Percentiles rank a stretch among this genome's conserved stretches.
Conservation (phyloP, 2,888 invertebrate species). For the Rhingia campestris region DNA sequence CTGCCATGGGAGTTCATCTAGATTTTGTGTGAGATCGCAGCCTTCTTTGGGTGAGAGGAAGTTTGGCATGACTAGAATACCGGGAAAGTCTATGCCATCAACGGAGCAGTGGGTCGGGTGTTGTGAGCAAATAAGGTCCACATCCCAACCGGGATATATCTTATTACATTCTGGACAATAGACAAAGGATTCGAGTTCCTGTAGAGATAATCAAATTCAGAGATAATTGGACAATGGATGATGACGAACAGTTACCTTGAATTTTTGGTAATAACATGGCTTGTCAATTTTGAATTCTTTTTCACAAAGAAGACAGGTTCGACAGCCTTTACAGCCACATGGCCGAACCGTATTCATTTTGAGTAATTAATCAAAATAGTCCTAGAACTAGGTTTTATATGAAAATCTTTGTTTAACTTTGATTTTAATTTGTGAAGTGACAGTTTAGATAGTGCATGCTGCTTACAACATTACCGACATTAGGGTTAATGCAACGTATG, state of each 20-base stretch:
- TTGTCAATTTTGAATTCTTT: constrained; percentile 84
- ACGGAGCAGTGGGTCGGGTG: constrained; percentile 86
- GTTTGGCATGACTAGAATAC: constrained; percentile 87
- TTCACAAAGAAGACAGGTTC: constrained; percentile 95
- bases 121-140: constrained; percentile 84
- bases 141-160: constrained; percentile 90
- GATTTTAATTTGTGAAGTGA: constrained; percentile 16
- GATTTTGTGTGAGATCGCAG: constrained; percentile 85
- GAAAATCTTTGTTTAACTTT: constrained; percentile 36
- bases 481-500: background rate
- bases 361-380: background rate
- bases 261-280: constrained; percentile 75
- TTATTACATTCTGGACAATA: constrained; percentile 90
- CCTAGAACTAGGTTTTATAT: background rate
- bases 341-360: constrained; percentile 83
- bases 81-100: constrained; percentile 83
- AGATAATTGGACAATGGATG: background rate
- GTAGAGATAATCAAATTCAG: constrained; percentile 74
- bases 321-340: constrained; percentile 95
- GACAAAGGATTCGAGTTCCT: constrained; percentile 86
- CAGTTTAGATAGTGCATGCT: background rate
- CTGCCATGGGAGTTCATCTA: constrained; percentile 94
- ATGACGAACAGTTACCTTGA: constrained; percentile 78
- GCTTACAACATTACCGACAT: constrained; percentile 7
- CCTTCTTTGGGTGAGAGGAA: constrained; percentile 91